Evolutionary conservation across 1,140 invertebrate species (phyloP), one percentile per base, ranked within the genome.

Genomic region (Drosophila burlai): DNA sequence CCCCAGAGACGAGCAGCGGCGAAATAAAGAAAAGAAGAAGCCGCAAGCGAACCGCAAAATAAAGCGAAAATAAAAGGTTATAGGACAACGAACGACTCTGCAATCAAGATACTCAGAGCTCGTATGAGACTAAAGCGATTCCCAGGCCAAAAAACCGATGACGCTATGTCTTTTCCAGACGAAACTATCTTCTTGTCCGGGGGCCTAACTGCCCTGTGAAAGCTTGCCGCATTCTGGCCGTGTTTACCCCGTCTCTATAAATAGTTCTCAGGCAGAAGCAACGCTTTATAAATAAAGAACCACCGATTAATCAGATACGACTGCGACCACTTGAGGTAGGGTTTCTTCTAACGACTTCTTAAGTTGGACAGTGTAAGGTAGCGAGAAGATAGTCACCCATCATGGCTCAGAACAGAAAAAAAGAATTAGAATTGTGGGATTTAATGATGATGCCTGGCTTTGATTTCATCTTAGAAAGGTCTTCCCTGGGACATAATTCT

Each of bases 11-110:
- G 38, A 42, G 38, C 47, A 42, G 38, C 47, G 26, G 45, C 47
- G 45, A 36, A 66, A 16, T 50, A 78, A 62, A 57, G 45, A 58
- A 60, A n/a, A 43, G 50, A 57, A 38, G 69, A 71, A 59, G 47
- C 45, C 34, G 24, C 55, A 59, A 18, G 36, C 60, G 24, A 54
- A 67, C 52, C 60, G 64, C 71, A 49, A 49, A 68, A 61, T 57
- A 61, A 64, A 84, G 49, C 63, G 11, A 67, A 80, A 76, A 81
- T 78, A 77, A 82, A 91, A 91, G 87, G 86, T 91, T 91, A 91
- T 72, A 86, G 86, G 86, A 91, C 86, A 91, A 83, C 82, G 86
- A 80, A 86, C 82, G 86, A 77, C 85, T 67, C 75, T 76, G 71
- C 60, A 77, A 72, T 47, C 69, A 78, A 73, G 75, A 77, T 71